These are phyloP conservation scores for Pteria penguin DNA, from an alignment of 2,888 invertebrate genomes.

Conservation along the genomic window DNA sequence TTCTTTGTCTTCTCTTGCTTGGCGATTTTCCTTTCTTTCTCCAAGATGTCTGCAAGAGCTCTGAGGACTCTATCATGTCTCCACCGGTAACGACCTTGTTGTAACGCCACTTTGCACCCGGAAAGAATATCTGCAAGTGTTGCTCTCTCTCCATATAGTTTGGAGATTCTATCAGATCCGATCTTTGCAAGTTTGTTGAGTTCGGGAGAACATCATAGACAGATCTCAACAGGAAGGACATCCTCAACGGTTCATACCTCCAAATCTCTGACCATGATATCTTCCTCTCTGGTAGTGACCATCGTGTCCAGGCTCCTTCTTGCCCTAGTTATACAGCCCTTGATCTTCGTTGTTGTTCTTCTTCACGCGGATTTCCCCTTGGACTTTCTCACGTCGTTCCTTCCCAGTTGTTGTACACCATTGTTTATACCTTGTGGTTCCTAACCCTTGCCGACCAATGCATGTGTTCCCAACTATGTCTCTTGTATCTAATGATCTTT, in stretches of 20 bases:
- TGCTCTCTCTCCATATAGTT: background rate
- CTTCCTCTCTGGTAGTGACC: background rate
- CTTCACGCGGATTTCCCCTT: background rate
- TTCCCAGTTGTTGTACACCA: background rate
- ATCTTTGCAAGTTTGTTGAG: too few relatives aligned
- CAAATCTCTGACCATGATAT: background rate
- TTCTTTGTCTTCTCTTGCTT: background rate
- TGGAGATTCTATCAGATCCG: background rate
- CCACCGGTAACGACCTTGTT: too few relatives aligned
- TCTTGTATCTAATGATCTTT: background rate
- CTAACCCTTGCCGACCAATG: background rate
- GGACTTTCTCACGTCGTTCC: background rate
- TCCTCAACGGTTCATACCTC: conserved; percentile 9
- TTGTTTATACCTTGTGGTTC: background rate
- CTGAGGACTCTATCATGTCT: too few relatives aligned
- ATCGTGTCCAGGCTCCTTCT: conserved; percentile 5
- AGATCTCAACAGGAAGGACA: background rate
- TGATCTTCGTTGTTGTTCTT: background rate
- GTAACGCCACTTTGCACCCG: too few relatives aligned
- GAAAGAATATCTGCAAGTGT: background rate
- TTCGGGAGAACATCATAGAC: background rate
- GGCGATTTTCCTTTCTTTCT: background rate
- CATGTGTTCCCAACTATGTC: conserved; percentile 9
- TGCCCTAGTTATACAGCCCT: background rate
- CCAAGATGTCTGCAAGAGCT: conserved; percentile 8